phyloP scores from a whole-genome alignment of 2,888 invertebrate species.

The Tortricodes alternella region DNA sequence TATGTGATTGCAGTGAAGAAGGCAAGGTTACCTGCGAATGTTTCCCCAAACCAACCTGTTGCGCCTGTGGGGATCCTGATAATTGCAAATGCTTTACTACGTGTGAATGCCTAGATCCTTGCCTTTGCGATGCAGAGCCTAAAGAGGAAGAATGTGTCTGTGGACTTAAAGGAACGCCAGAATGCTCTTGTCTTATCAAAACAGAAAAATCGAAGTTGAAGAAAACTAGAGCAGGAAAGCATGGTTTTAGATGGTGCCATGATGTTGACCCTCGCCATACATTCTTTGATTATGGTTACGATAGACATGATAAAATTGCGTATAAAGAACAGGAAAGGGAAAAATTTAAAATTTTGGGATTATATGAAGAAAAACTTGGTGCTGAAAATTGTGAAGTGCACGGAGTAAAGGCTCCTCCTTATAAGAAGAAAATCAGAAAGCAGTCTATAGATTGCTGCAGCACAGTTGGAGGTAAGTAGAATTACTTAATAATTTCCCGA shows the following conservation, averaged over 20 bases:
- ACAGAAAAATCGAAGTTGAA: conserved; percentile 53
- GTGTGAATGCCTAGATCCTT: conserved; percentile 63
- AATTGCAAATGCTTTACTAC: conserved; percentile 60
- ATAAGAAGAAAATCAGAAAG: conserved; percentile 55
- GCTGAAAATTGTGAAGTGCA: conserved; percentile 47
- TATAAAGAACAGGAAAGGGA: conserved; percentile 48
- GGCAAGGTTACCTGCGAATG: conserved; percentile 51
- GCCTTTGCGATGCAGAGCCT: conserved; percentile 55
- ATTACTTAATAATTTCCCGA: not conserved
- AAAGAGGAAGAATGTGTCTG: conserved; percentile 55
- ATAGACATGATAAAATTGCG: conserved; percentile 58
- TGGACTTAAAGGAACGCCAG: conserved; percentile 31
- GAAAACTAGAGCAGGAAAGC: conserved; percentile 60
- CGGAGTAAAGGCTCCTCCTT: conserved; percentile 53
- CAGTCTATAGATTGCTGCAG: conserved; percentile 75
- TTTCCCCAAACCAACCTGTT: conserved; percentile 47
- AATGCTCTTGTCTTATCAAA: conserved; percentile 52
- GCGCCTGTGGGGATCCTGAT: conserved; percentile 60
- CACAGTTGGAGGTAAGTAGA: conserved; percentile 64
- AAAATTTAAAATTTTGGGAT: conserved; percentile 60
- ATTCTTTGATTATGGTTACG: conserved; percentile 70
- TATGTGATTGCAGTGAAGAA: conserved; percentile 52
- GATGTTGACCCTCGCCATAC: conserved; percentile 70
- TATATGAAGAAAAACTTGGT: conserved; percentile 44
- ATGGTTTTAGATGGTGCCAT: conserved; percentile 72